phyloP scores from a whole-genome alignment of 2,888 invertebrate genomes.

The Drosophila mimica region DNA sequence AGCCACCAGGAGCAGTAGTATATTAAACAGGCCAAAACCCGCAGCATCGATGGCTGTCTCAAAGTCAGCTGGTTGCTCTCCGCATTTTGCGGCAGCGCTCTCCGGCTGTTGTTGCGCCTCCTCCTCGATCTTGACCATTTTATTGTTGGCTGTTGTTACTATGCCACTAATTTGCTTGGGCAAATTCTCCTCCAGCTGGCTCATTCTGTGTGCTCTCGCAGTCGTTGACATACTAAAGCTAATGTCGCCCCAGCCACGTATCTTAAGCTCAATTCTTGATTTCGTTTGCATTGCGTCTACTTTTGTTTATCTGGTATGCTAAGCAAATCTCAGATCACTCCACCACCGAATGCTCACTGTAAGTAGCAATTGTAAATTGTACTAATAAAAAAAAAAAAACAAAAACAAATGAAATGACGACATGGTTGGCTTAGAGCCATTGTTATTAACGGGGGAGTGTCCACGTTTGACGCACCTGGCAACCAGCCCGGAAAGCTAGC shows the following conservation, averaged over 20 bases:
- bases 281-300: conserved; percentile 18
- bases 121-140: conserved; percentile 23
- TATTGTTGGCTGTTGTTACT: conserved; percentile 10
- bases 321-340: conserved; percentile 47
- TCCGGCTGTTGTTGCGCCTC: conserved; percentile 8
- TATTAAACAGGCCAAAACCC: conserved; percentile 90
- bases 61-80: conserved; percentile 86
- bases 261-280: conserved; percentile 33
- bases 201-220: conserved; percentile 35
- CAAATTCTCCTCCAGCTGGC: conserved; percentile 32
- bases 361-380: conserved; percentile 23
- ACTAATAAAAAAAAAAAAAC: not conserved
- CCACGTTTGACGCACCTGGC: conserved; percentile 26
- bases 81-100: not conserved
- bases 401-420: conserved; percentile 28
- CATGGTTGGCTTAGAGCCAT: conserved; percentile 9
- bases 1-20: conserved; percentile 87
- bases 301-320: conserved; percentile 27
- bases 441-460: conserved; percentile 23
- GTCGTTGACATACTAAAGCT: conserved; percentile 54
- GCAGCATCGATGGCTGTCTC: conserved; percentile 89
- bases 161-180: conserved; percentile 20
- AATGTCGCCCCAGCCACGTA: conserved; percentile 38
- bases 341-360: conserved; percentile 35
- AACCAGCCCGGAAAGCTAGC: conserved; percentile 13